Evolutionary conservation across 2,888 invertebrate genomes (phyloP).

Genomic region (Ophion slaviceki): DNA sequence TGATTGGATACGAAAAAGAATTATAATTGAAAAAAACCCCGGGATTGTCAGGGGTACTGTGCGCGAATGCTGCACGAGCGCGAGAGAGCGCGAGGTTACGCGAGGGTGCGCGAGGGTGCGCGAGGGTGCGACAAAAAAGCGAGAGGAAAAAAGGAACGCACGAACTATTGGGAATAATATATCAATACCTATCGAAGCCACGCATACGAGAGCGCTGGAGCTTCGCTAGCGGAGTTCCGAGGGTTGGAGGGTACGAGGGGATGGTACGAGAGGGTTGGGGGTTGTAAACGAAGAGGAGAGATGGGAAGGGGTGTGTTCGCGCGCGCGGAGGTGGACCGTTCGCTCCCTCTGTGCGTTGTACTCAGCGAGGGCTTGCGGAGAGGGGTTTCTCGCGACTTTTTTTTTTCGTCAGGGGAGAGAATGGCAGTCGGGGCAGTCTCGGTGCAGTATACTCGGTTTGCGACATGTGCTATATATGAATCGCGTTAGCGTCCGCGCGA

Average conservation of each 20-base stretch:
- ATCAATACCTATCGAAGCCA: constrained; percentile 84
- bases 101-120: constrained; percentile 6
- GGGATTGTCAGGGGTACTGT: constrained; percentile 71
- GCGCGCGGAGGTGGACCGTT: constrained; percentile 23
- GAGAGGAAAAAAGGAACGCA: constrained; percentile 72
- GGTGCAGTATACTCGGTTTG: constrained; percentile 47
- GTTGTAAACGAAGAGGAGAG: constrained; percentile 68
- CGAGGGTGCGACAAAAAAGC: constrained; percentile 32
- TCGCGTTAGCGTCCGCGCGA: constrained; percentile 49
- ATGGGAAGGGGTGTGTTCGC: constrained; percentile 16
- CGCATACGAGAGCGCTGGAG: constrained; percentile 79
- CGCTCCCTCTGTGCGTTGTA: constrained; percentile 47
- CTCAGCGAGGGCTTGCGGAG: constrained; percentile 35
- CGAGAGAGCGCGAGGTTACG: not conserved
- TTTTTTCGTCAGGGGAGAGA: constrained; percentile 5
- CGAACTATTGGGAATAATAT: constrained; percentile 84
- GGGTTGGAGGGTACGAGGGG: constrained; percentile 21
- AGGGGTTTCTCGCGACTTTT: constrained; percentile 32
- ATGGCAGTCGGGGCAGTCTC: constrained; percentile 11
- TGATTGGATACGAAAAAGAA: constrained; percentile 84
- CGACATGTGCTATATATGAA: constrained; percentile 54
- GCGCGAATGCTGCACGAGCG: not conserved
- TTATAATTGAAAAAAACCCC: constrained; percentile 83
- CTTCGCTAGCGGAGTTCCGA: constrained; percentile 27
- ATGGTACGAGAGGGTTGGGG: constrained; percentile 15